Conservation (phyloP, 2,113 vertebrate species). For the Brachypteracias leptosomus region DNA sequence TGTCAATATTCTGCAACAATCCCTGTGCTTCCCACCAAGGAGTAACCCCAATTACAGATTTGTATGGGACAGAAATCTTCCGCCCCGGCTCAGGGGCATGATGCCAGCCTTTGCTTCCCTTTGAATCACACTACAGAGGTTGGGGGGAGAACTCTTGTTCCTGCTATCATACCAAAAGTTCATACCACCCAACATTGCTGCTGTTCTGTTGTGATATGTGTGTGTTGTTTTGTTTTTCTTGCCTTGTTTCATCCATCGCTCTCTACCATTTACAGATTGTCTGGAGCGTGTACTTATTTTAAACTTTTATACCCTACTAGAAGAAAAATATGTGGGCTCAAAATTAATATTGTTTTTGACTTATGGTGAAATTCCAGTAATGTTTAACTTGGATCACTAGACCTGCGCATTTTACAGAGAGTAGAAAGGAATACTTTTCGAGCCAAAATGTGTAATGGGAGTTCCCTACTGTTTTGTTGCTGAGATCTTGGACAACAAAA, state of each 20-base stretch:
- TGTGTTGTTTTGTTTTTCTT: slow-evolving; percentile 41
- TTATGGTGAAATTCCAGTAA: slow-evolving; percentile 81
- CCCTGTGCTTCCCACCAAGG: slow-evolving; percentile 37
- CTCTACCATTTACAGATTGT: slow-evolving; percentile 59
- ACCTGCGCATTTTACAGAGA: slow-evolving; percentile 55
- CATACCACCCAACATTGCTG: slow-evolving; percentile 47
- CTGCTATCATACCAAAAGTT: slow-evolving; percentile 35
- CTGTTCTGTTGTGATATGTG: slow-evolving; percentile 35
- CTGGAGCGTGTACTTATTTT: slow-evolving; percentile 61
- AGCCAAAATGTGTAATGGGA: slow-evolving; percentile 69
- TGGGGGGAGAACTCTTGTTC: slow-evolving; percentile 14
- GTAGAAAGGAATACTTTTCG: slow-evolving; percentile 68
- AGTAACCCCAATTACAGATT: slow-evolving; percentile 42
- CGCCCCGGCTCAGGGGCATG: neutral
- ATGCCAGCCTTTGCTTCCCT: slow-evolving; percentile 47
- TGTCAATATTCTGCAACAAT: neutral
- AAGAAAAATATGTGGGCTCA: slow-evolving; percentile 76
- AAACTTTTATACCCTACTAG: slow-evolving; percentile 73
- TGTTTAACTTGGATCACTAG: slow-evolving; percentile 81
- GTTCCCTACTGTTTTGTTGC: slow-evolving; percentile 78
- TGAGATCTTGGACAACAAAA: slow-evolving; percentile 64
- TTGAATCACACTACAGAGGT: slow-evolving; percentile 59
- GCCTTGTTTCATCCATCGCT: slow-evolving; percentile 24
- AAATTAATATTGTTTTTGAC: slow-evolving; percentile 83
- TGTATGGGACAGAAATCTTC: slow-evolving; percentile 53